Conservation (phyloP, 2,797 vertebrate genomes). For the Poliocrania exsul region DNA sequence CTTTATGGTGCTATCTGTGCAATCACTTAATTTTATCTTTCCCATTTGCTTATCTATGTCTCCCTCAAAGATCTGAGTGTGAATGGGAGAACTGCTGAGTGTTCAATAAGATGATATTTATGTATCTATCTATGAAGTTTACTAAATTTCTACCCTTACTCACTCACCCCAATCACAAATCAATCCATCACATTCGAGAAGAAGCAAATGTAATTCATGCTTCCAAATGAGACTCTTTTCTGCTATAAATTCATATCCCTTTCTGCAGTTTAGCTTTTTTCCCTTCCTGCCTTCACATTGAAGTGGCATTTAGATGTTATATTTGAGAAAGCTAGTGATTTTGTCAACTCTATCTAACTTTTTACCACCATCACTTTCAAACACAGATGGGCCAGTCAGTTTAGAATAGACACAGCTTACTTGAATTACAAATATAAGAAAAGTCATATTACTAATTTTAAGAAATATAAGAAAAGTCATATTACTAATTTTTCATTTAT, state of each 20-base stretch:
- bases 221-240: neutral
- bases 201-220: neutral
- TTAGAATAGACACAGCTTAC: neutral
- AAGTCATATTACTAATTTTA: fast-evolving
- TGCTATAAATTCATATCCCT: neutral
- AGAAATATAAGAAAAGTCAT: too few relatives aligned
- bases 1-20: neutral
- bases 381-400: neutral
- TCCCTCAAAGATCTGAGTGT: neutral
- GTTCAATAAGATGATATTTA: neutral
- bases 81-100: neutral
- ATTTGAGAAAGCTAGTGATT: neutral
- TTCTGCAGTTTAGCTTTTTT: neutral
- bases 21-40: neutral
- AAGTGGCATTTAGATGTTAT: neutral
- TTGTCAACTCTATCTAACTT: neutral
- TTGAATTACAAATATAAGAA: neutral
- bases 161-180: neutral
- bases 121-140: neutral
- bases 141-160: neutral
- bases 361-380: neutral
- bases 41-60: neutral
- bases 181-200: neutral
- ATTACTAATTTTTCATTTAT: neutral
- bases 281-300: neutral